Evolutionary conservation across 2,113 vertebrate species (phyloP).

Genomic region (Struthidea cinerea): DNA sequence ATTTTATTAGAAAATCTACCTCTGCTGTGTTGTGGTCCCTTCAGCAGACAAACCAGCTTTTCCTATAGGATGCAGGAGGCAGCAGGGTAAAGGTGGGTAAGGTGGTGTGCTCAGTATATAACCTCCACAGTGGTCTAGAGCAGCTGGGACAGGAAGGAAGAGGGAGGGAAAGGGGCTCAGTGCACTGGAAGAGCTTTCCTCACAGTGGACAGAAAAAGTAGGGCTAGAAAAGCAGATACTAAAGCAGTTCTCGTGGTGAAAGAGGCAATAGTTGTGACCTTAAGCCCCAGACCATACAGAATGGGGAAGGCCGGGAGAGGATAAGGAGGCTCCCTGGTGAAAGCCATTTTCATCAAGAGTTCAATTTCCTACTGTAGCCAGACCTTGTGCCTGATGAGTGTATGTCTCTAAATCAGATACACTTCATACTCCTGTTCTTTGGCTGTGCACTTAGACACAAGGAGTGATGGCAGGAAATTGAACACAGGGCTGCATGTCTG

Average conservation of each 20-base stretch:
- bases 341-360: not conserved
- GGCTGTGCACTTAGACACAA: not conserved
- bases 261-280: not conserved
- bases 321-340: not conserved
- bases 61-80: not conserved
- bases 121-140: not conserved
- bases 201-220: not conserved
- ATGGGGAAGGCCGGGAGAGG: not conserved
- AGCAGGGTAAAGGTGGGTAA: not conserved
- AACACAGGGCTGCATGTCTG: not conserved
- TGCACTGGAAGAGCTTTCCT: not conserved
- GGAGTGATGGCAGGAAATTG: conserved; percentile 59
- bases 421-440: not conserved
- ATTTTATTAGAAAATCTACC: not conserved
- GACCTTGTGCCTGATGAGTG: not conserved
- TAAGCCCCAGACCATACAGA: not conserved
- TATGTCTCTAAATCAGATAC: conserved; percentile 22
- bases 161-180: not conserved
- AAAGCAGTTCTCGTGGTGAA: not conserved
- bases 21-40: not conserved
- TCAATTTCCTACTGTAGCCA: conserved; percentile 13
- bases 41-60: not conserved
- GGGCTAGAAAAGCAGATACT: not conserved
- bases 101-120: not conserved
- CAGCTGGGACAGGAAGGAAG: not conserved